Evolutionary conservation across 2,797 vertebrate species (phyloP), one percentile per base, ranked within the genome.

Genomic region (Notolepis coatsorum): DNA sequence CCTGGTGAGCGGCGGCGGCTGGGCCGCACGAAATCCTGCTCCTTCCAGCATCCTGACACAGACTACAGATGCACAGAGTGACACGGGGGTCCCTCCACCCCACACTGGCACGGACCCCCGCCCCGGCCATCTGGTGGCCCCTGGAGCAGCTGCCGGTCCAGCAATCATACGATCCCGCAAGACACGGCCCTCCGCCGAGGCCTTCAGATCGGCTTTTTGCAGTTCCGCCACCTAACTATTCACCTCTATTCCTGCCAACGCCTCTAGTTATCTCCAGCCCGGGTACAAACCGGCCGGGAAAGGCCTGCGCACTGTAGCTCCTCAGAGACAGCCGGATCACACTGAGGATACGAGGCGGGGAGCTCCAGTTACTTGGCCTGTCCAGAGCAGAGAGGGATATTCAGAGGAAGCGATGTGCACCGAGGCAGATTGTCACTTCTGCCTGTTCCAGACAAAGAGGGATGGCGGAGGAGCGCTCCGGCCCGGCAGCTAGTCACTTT

Each of bases 71-170:
- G 75, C 82, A 80, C 59, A 48, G 73, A 77, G 80, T 74, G 82
- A 86, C 87, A 85, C 73, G 7, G 46, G 61, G 86, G 86, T 85
- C 81, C 83, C 73, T 60, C 84, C 80, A 87, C 81, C 81, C 78
- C 52, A 8, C n/a, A n/a, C 31, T 54, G 69, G 50, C 73, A 60
- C 62, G 73, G 73, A 58, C 59, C 48, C 65, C 54, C 5, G 48
- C 65, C 87, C 86, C 18, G 47, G 73, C 90, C 91, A 93, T 93
- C 91, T 93, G 92, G 72, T 71, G 67, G 73, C 66, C 51, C 80
- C 65, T 1, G 52, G 62, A 84, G 83, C 78, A 85, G 80, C 80
- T 91, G 91, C 86, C 90, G 91, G 80, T 90, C 76, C 83, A 85
- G 76, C 80, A 80, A 58, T 77, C 65, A 41, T 48, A 28, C 73